Conservation (phyloP, 92 coral and sea anemone species). For the Epizoanthus illoricatus region DNA sequence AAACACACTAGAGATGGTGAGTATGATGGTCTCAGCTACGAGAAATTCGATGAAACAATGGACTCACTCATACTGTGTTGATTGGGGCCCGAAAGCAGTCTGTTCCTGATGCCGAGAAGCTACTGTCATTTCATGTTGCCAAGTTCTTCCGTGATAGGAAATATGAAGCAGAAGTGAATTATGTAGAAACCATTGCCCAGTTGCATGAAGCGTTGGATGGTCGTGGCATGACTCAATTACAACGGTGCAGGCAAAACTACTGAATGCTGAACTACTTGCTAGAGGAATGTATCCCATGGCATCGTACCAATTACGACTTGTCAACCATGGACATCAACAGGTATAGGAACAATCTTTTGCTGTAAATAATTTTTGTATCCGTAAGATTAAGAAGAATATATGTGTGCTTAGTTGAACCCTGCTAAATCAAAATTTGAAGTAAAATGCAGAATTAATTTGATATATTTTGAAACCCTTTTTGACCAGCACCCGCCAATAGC, state of each 20-base stretch:
- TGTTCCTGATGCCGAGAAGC: conserved; percentile 52
- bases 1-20: conserved; percentile 50
- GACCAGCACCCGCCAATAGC: too few species aligned
- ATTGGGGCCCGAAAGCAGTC: conserved; percentile 46
- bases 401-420: too few species aligned
- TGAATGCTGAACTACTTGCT: conserved; percentile 52
- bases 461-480: too few species aligned
- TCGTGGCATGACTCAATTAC: conserved; percentile 40
- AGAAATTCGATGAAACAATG: conserved; percentile 55
- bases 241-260: conserved; percentile 48
- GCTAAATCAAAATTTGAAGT: too few species aligned
- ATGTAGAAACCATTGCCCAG: conserved; percentile 36
- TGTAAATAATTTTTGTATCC: too few species aligned
- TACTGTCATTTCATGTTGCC: conserved; percentile 40
- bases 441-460: too few species aligned
- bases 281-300: conserved; percentile 65
- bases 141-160: conserved; percentile 34
- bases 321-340: conserved; percentile 47
- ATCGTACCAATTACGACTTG: conserved; percentile 28
- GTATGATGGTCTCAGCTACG: background rate
- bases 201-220: conserved; percentile 56
- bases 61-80: conserved; percentile 53
- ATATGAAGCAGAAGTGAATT: conserved; percentile 34
- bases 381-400: too few species aligned
- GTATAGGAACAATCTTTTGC: background rate